These are phyloP conservation scores for Hystrix cristata DNA, from an alignment of 2,113 vertebrate genomes.

Conservation along the genomic window DNA sequence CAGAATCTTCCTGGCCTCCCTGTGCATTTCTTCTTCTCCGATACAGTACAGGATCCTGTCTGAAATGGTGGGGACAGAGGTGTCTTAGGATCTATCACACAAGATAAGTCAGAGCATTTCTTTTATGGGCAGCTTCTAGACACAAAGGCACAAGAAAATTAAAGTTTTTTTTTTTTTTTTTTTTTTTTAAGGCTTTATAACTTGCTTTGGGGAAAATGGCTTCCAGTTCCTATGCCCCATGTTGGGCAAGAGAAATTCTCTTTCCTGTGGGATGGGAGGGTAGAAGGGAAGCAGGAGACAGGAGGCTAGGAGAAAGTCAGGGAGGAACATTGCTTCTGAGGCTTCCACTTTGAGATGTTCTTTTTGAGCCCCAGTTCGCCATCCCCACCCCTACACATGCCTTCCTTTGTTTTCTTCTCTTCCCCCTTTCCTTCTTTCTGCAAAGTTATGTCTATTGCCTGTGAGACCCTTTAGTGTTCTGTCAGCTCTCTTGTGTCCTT, in stretches of 20 bases:
- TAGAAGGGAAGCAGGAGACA: background rate
- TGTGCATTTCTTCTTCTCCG: background rate
- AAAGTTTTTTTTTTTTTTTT: background rate
- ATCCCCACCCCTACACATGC: no score
- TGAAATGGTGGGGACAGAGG: background rate
- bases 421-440: background rate
- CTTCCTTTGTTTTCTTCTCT: fast-evolving
- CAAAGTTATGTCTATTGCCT: background rate
- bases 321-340: background rate
- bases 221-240: background rate
- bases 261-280: background rate
- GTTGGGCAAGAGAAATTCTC: background rate
- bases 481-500: background rate
- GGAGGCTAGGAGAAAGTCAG: background rate
- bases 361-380: background rate
- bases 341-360: no score
- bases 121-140: background rate
- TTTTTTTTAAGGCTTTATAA: background rate
- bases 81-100: background rate
- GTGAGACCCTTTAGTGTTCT: background rate
- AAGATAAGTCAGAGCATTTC: background rate
- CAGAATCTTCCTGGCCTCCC: background rate
- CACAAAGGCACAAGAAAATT: background rate
- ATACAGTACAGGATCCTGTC: background rate
- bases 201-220: background rate